These are phyloP conservation scores for Cynoglossus semilaevis DNA, from an alignment of 2,113 vertebrate genomes.

Conservation along the genomic window DNA sequence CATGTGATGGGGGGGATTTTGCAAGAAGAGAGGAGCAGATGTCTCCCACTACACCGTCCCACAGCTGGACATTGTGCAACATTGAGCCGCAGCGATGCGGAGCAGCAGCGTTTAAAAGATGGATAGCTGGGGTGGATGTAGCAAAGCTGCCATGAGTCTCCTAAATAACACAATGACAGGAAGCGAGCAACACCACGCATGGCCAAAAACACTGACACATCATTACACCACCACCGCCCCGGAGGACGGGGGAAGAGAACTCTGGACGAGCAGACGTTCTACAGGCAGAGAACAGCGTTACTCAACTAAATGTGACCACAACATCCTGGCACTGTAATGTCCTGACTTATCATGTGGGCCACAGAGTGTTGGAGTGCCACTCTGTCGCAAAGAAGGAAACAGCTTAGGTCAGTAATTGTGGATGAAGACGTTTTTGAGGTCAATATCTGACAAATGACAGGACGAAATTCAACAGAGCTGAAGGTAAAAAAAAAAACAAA, in stretches of 20 bases:
- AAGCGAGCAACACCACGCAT: slow-evolving; percentile 39
- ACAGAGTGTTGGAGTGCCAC: slow-evolving; percentile 30
- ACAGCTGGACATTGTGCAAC: slow-evolving; percentile 72
- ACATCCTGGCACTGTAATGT: slow-evolving; percentile 21
- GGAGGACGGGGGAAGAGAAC: slow-evolving; percentile 24
- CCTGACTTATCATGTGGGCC: slow-evolving; percentile 44
- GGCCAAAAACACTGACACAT: slow-evolving; percentile 43
- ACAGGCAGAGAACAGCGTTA: slow-evolving; percentile 29
- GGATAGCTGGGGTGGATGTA: slow-evolving; percentile 46
- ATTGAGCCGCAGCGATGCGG: slow-evolving; percentile 34
- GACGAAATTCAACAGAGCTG: no score
- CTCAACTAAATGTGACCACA: slow-evolving; percentile 38
- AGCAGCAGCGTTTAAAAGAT: slow-evolving; percentile 38
- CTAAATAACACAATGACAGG: slow-evolving; percentile 54
- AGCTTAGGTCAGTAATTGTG: background rate
- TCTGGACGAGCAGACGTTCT: slow-evolving; percentile 39
- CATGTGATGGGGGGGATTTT: slow-evolving; percentile 74
- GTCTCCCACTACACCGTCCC: slow-evolving; percentile 56
- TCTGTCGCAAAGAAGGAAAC: slow-evolving; percentile 30
- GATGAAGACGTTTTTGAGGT: no score
- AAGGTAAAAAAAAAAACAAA: no score
- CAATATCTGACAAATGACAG: no score
- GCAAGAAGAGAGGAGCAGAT: slow-evolving; percentile 67
- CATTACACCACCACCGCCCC: slow-evolving; percentile 42
- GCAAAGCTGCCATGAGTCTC: slow-evolving; percentile 41